Evolutionary conservation across 2,888 invertebrate genomes (phyloP).

Genomic region (Pandemis heparana): DNA sequence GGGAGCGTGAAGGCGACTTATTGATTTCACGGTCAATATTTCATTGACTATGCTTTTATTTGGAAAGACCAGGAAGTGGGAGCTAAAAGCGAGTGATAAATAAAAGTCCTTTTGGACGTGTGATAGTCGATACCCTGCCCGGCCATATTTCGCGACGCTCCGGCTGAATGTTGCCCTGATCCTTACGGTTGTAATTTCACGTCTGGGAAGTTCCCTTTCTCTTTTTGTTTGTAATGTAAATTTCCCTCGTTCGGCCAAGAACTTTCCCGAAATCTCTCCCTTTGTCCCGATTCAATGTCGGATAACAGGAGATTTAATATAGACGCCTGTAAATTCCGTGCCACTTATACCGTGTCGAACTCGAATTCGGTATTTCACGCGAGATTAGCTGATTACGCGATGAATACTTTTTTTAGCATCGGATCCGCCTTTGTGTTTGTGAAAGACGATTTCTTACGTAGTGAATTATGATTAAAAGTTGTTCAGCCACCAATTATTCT

Average conservation of each 20-base stretch:
- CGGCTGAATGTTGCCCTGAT: constrained; percentile 56
- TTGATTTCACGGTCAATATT: constrained; percentile 48
- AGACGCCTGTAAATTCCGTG: constrained; percentile 58
- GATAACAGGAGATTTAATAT: constrained; percentile 72
- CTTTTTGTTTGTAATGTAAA: constrained; percentile 74
- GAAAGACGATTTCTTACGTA: constrained; percentile 15
- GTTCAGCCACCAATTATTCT: neutral
- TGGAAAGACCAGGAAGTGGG: constrained; percentile 51
- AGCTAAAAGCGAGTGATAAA: constrained; percentile 62
- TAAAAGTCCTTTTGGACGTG: constrained; percentile 51
- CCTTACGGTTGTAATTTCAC: constrained; percentile 67
- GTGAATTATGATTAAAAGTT: constrained; percentile 12
- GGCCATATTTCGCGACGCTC: constrained; percentile 59
- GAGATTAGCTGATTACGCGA: constrained; percentile 60
- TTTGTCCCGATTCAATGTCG: constrained; percentile 68
- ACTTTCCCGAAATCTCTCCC: constrained; percentile 63
- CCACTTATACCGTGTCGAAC: constrained; percentile 59
- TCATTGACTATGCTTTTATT: constrained; percentile 53
- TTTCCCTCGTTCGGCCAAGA: constrained; percentile 66
- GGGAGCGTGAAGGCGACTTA: constrained; percentile 38
- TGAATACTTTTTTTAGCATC: constrained; percentile 48
- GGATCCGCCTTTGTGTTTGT: constrained; percentile 37
- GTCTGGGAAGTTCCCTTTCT: constrained; percentile 65
- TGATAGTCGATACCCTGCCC: constrained; percentile 42
- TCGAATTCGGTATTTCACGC: constrained; percentile 61